Evolutionary conservation across 2,113 vertebrate genomes (phyloP).

Genomic region (Xiphophorus couchianus): DNA sequence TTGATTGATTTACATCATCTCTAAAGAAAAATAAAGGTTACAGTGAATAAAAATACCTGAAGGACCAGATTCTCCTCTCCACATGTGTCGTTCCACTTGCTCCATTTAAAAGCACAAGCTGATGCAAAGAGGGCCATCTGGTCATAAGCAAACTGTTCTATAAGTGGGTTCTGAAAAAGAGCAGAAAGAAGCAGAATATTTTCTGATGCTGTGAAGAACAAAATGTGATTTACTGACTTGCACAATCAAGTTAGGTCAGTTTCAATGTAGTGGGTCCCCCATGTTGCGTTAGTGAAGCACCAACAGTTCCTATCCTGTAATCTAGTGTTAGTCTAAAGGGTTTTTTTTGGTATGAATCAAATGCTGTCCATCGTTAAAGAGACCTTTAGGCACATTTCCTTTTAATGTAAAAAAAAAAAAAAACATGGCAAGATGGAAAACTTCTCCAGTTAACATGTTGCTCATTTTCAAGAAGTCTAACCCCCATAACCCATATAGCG

Average conservation of each 20-base stretch:
- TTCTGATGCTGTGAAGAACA: background rate
- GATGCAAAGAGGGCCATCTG: constrained; percentile 89
- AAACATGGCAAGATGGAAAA: background rate
- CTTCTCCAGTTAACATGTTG: background rate
- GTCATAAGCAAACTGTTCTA: constrained; percentile 83
- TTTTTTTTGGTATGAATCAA: background rate
- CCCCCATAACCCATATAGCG: background rate
- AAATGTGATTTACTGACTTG: background rate
- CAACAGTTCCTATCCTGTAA: background rate
- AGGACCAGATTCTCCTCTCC: constrained; percentile 74
- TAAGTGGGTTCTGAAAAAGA: constrained; percentile 74
- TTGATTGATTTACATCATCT: background rate
- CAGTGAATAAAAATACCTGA: constrained; percentile 65
- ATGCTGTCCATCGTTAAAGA: background rate
- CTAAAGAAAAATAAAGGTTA: background rate
- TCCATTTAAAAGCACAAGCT: constrained; percentile 87
- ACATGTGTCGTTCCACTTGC: constrained; percentile 89
- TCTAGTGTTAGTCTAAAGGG: background rate
- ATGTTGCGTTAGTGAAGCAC: no score
- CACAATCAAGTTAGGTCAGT: background rate
- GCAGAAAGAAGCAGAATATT: background rate
- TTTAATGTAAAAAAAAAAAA: background rate
- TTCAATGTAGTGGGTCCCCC: no score
- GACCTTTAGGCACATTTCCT: background rate
- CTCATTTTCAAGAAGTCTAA: background rate